Conservation (phyloP, 1,140 invertebrate species). For the Ericerus pela region DNA sequence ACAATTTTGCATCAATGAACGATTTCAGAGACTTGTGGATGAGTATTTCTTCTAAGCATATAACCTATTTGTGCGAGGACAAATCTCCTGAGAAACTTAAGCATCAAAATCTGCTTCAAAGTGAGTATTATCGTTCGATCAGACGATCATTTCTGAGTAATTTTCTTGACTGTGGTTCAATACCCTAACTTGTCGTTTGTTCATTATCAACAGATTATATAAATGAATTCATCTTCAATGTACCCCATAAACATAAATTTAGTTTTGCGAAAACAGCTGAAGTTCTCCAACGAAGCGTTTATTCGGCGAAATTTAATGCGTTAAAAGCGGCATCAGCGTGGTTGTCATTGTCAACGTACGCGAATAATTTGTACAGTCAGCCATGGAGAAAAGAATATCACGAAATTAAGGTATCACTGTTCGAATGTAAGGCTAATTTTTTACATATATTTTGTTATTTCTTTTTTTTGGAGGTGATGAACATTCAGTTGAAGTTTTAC, state of each 20-base stretch:
- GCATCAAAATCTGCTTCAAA: background rate
- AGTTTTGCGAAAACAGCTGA: slow-evolving; percentile 52
- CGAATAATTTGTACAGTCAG: slow-evolving; percentile 65
- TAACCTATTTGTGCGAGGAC: background rate
- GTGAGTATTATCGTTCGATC: background rate
- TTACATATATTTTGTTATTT: background rate
- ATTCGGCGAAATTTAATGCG: slow-evolving; percentile 55
- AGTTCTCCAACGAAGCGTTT: slow-evolving; percentile 55
- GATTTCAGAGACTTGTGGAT: background rate
- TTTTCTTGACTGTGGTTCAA: background rate
- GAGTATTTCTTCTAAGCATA: background rate
- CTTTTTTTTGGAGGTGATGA: background rate
- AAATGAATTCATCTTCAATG: slow-evolving; percentile 55
- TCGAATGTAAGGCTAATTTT: background rate
- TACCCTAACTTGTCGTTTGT: background rate
- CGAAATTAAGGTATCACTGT: slow-evolving; percentile 46
- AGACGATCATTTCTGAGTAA: background rate
- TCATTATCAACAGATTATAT: slow-evolving; percentile 45
- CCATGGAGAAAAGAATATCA: slow-evolving; percentile 77
- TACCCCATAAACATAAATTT: slow-evolving; percentile 66
- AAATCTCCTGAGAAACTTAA: background rate
- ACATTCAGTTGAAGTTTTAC: background rate
- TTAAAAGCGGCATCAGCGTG: slow-evolving; percentile 64
- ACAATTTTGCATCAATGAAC: background rate
- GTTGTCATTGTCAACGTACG: slow-evolving; percentile 67